Evolutionary conservation across 2,797 vertebrate species (phyloP), one percentile per base, ranked within the genome.

Genomic region (Sebastes kiyomatsui): DNA sequence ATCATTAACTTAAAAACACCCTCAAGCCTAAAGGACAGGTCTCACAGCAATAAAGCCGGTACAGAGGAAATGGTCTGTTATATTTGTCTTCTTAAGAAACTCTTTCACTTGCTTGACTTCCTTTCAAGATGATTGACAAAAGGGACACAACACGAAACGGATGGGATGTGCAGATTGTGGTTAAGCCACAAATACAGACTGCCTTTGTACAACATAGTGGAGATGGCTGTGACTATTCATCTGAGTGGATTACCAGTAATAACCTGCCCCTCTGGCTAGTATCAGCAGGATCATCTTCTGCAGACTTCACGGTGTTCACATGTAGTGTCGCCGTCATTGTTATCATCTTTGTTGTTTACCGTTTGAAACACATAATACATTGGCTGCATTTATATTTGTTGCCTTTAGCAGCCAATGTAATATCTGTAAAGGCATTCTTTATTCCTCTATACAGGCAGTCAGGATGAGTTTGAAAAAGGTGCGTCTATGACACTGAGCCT

Each of bases 161-260:
- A 30, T 14, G 22, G 14, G 32, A 72, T 72, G 62, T 54, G 33
- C 61, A 70, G 61, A 56, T 49, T 62, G 52, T 68, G 5, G 33
- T 59, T 64, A 46, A 65, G 64, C 59, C 35, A 49, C 32, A 54
- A 25, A 72, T 78, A 42, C 46, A 76, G 38, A 65, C 23, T 55
- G 61, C 42, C 80, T 61, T 73, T 79, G 60, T 68, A 71, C 65
- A 67, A 75, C 64, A 72, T 27, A 8, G 28, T 42, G 35, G 33
- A 52, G 46, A 72, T 66, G 65, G 22, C 71, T 62, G 35, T 14
- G 59, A 56, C 18, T 61, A 16, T 72, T 80, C 71, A 23, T 87
- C 30, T 70, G 25, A 55, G 62, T 62, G 56, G 75, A 81, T 87
- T 73, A 78, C 18, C 69, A 32, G 60, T 67, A 79, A 67, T 69